Evolutionary conservation across 2,888 invertebrate genomes (phyloP), one percentile per base, ranked within the genome.

Genomic region (Oxytorus armatus): DNA sequence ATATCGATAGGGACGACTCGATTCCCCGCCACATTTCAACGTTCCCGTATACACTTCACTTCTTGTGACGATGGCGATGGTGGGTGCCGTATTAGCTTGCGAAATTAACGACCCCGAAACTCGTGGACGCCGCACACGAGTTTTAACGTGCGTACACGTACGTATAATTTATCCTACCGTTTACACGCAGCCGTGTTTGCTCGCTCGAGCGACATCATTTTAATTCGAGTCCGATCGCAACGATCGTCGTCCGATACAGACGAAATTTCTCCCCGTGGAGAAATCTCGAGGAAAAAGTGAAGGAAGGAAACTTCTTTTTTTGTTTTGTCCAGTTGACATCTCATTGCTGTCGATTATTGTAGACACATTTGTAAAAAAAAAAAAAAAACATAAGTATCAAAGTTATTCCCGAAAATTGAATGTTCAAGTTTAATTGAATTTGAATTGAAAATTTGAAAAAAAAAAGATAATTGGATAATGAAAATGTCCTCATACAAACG

Each of bases 1-100:
- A 90, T 90, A 90, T 82, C 80, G 70, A 57, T 44, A 44, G n/a
- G 33, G 5, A 39, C 29, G 39, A 55, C 59, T 29, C 66, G 47
- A 75, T 81, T 77, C 84, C 83, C 83, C 84, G 75, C 84, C 83
- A 73, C 29, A 36, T 42, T 23, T 42, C n/a, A n/a, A n/a, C n/a
- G n/a, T 16, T 29, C 36, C 47, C 73, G 16, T 18, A 44, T 21
- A 61, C 63, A 51, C 68, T 73, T 63, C 73, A 73, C 77, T 39
- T 36, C 49, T n/a, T 3, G 36, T 5, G 8, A 36, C 21, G 55
- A 63, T 10, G 55, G 36, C 66, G 66, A 25, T 59, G 57, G 16
- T 36, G 18, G 11, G 63, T 39, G 49, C 25, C 36, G 53, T 14
- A 63, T 44, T 55, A 25, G 23, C 76, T 86, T 86, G 81, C 83